phyloP scores from a whole-genome alignment of 2,888 invertebrate genomes.

The Ditula angustiorana region DNA sequence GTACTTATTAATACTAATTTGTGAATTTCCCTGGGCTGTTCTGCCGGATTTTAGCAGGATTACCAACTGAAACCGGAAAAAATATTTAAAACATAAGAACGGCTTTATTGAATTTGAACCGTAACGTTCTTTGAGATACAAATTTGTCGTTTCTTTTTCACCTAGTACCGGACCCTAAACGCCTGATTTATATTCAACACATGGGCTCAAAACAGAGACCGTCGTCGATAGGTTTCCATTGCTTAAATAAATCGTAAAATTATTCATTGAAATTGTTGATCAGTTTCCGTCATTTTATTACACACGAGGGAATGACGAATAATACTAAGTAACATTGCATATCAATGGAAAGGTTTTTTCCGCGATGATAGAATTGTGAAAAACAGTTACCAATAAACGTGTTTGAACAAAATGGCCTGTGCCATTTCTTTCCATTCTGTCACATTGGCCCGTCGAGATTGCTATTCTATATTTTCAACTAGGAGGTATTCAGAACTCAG shows the following conservation, averaged over 20 bases:
- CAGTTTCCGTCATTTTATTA: slow-evolving; percentile 49
- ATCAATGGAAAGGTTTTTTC: neutral
- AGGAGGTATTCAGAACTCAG: slow-evolving; percentile 7
- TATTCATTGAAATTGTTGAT: slow-evolving; percentile 61
- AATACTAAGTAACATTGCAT: neutral
- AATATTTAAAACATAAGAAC: neutral
- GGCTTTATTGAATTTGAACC: neutral
- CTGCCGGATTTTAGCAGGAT: neutral
- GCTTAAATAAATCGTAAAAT: slow-evolving; percentile 58
- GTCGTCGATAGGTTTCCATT: slow-evolving; percentile 47
- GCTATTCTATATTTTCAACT: neutral
- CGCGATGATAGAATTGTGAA: too few species aligned
- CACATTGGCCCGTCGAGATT: too few species aligned
- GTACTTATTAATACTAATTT: too few species aligned
- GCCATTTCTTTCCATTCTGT: too few species aligned
- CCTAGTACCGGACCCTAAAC: slow-evolving; percentile 25
- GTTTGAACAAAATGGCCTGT: too few species aligned
- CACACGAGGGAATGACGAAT: neutral
- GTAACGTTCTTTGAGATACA: slow-evolving; percentile 1
- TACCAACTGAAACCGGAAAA: neutral
- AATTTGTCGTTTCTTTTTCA: slow-evolving; percentile 6
- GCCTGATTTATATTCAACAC: slow-evolving; percentile 56
- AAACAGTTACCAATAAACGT: too few species aligned
- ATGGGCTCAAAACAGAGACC: slow-evolving; percentile 49
- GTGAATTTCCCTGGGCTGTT: neutral